Base-by-base conservation (phyloP, 2,113 vertebrate genomes). In the Hucho hucho region DNA sequence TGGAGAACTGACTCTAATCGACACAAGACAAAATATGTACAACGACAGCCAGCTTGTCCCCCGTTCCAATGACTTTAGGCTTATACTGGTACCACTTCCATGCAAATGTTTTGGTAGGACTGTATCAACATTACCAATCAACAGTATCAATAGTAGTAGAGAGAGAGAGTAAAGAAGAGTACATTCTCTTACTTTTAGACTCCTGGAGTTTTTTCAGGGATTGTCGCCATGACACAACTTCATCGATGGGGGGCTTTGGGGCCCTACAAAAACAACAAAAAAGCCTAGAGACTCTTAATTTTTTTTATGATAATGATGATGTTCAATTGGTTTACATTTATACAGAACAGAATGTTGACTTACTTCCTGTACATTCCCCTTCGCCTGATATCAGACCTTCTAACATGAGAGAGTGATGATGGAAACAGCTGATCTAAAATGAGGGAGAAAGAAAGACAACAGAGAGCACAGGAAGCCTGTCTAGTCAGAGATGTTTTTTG, bases 1-100 rank as follows among this genome's bases (percentile, higher is more conserved):
- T 69, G 84, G 22, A 5, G 76, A 84, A 77, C 71, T 81, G 89
- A 89, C 91, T 86, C 82, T 91, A 90, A 92, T 87, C 89, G 88
- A 89, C 83, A 84, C 77, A 80, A 87, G 84, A 86, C 77, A 80
- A 87, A 88, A 84, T 78, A 77, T 79, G 79, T 86, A 79, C 81
- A 76, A 70, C 69, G 76, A 79, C 75, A 14, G 32, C 72, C 75
- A 14, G 32, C 37, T 43, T 43, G 37, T 43, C 37, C 37, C 37
- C 37, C 37, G 32, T 70, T 76, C 58, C 37, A 81, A 80, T 84
- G 80, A 78, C 74, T 77, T 69, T n/a, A 4, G 72, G 64, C 29
- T 53, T 53, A 53, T 18, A 53, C 49, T 53, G 49, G 49, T 53
- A 20, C 29, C 71, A 46, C 22, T 70, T 43, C 37, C 37, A 43